Evolutionary conservation across 2,888 invertebrate genomes (phyloP).

Genomic region (Oconnorella tubifera): DNA sequence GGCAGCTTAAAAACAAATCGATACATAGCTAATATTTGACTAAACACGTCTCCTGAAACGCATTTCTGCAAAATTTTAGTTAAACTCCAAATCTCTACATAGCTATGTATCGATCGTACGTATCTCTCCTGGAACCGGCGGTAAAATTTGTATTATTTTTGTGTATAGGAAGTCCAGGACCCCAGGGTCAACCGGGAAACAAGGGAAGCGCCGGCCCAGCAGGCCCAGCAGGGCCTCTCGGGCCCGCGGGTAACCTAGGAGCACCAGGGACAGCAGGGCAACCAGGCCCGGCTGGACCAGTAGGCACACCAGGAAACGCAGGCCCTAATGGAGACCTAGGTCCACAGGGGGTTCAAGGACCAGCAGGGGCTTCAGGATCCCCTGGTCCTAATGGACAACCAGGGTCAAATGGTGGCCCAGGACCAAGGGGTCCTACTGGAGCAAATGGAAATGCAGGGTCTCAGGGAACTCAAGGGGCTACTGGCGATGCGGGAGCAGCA

Average conservation of each 20-base stretch:
- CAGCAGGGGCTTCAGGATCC: slow-evolving; percentile 16
- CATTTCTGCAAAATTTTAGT: too few relatives aligned
- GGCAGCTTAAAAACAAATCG: too few relatives aligned
- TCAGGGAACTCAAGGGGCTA: slow-evolving; percentile 9
- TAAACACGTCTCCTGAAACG: too few relatives aligned
- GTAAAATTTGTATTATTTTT: too few relatives aligned
- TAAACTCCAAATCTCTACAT: too few relatives aligned
- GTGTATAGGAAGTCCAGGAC: not conserved
- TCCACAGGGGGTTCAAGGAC: slow-evolving; percentile 2
- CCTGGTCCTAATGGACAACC: slow-evolving; percentile 20
- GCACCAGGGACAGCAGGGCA: slow-evolving; percentile 1
- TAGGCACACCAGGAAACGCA: not conserved
- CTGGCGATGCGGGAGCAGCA: slow-evolving; percentile 19
- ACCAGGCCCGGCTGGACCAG: slow-evolving; percentile 3
- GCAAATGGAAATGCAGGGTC: slow-evolving; percentile 26
- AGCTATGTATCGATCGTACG: too few relatives aligned
- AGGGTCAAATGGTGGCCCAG: slow-evolving; percentile 28
- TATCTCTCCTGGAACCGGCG: too few relatives aligned
- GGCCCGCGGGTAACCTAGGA: not conserved
- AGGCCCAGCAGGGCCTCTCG: slow-evolving; percentile 8
- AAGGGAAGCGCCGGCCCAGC: not conserved
- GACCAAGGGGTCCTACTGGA: slow-evolving; percentile 71
- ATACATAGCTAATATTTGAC: too few relatives aligned
- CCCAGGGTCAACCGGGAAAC: not conserved
- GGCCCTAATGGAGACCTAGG: not conserved